Evolutionary conservation across 1,140 invertebrate genomes (phyloP).

Genomic region (Psix sp.): DNA sequence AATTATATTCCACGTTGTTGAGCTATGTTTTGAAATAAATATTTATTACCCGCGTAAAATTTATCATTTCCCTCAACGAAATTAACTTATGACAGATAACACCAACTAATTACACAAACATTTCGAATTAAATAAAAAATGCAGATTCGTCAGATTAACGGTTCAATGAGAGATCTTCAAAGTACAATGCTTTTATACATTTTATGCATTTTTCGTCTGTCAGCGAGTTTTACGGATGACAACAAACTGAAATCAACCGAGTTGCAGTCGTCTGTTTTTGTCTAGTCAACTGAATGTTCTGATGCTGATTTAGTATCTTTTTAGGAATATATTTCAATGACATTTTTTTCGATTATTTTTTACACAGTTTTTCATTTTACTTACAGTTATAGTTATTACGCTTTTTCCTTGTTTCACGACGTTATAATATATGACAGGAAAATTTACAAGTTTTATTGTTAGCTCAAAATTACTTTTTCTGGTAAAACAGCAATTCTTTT

Average conservation of each 20-base stretch:
- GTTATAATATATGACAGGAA: too few relatives aligned
- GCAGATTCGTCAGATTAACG: conserved; percentile 2
- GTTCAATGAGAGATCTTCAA: conserved; percentile 2
- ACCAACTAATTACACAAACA: conserved; percentile 9
- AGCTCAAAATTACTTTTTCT: too few relatives aligned
- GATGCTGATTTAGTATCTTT: conserved; percentile 1
- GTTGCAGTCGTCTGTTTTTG: not conserved
- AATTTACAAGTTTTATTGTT: too few relatives aligned
- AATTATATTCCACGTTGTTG: too few relatives aligned
- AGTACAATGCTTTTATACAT: conserved; percentile 11
- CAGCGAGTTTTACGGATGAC: conserved; percentile 6
- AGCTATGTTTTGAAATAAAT: too few relatives aligned
- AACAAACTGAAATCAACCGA: not conserved
- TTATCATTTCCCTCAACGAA: not conserved
- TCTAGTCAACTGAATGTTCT: not conserved
- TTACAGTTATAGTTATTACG: too few relatives aligned
- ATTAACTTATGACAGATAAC: conserved; percentile 4
- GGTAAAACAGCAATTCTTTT: too few relatives aligned
- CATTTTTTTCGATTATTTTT: too few relatives aligned
- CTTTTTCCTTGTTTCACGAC: too few relatives aligned
- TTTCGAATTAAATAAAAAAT: conserved; percentile 12
- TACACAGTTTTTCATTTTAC: too few relatives aligned
- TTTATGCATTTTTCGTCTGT: conserved; percentile 6
- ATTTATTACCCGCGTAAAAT: too few relatives aligned
- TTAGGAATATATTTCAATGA: not conserved